phyloP scores from a whole-genome alignment of 2,797 vertebrate species.

The Onychomys leucogaster region DNA sequence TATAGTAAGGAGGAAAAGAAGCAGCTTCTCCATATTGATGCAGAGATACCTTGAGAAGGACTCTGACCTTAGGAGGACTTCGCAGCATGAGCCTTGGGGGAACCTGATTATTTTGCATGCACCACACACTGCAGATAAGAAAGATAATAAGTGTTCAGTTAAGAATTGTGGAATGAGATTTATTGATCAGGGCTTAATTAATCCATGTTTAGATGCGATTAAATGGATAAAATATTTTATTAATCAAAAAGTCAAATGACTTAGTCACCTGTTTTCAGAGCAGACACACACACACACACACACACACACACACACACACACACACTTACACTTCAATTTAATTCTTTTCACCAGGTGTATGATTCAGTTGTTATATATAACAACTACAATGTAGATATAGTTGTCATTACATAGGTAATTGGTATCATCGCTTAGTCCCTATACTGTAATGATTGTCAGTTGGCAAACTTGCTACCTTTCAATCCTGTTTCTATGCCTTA shows the following conservation, averaged over 20 bases:
- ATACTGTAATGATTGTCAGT: background rate
- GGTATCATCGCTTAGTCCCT: background rate
- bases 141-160: background rate
- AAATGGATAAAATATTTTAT: background rate
- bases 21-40: background rate
- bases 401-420: background rate
- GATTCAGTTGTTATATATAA: background rate
- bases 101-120: background rate
- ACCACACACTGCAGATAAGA: background rate
- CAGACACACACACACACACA: background rate
- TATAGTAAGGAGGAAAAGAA: background rate
- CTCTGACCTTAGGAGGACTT: background rate
- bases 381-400: background rate
- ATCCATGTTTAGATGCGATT: background rate
- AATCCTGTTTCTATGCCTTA: background rate
- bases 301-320: background rate
- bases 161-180: background rate
- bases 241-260: background rate
- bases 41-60: background rate
- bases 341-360: background rate
- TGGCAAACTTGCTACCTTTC: background rate
- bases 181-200: background rate
- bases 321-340: background rate
- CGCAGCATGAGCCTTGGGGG: background rate
- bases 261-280: background rate